Conservation (phyloP, 2,113 vertebrate species). For the human (Homo sapiens) region GRCh38 chr5:125343501-125344000, state of each 20-base stretch:
- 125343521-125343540: background rate
- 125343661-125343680: background rate
- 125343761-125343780: background rate
- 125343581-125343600: background rate
- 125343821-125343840: background rate
- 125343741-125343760: background rate
- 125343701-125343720: background rate
- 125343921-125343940: background rate
- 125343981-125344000: background rate
- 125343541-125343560: background rate
- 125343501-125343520: background rate
- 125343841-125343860: background rate
- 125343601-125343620: background rate
- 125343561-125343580: background rate
- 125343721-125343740: background rate
- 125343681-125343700: background rate
- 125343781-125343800: background rate
- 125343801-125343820: background rate
- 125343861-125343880: background rate
- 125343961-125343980: background rate
- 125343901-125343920: background rate
- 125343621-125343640: background rate
- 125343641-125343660: background rate
- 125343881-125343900: background rate
- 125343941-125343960: background rate